Base-by-base conservation (phyloP, 2,797 vertebrate genomes). In the Sitta carolinensis region DNA sequence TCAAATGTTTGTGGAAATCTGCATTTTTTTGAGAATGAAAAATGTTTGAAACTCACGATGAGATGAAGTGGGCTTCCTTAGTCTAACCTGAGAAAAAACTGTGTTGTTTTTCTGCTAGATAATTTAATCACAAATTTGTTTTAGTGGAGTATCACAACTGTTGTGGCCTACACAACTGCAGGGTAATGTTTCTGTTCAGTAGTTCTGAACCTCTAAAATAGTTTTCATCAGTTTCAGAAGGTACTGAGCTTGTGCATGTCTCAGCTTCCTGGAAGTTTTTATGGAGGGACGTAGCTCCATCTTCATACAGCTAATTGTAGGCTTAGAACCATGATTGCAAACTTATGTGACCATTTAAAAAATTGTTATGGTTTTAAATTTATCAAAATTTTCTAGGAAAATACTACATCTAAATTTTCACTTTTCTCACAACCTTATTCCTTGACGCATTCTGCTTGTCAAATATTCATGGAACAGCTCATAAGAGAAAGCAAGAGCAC, bases 301-400 rank as follows among this genome's bases (percentile, higher is more conserved):
- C 15, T 55, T 76, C 21, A 34, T 45, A 55, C 6, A 83, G 16
- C 5, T 69, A 25, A 74, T 30, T 64, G 13, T 36, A 29, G 36
- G 22, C 5, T 73, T 73, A 51, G 10, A 21, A 40, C 18, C 10
- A 69, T 1, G 16, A 18, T 40, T 75, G 59, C 30, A 63, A 92
- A 70, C 18, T 27, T 38, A 23, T 8, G 10, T 27, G 13, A 38
- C 2, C 1, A 13, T 51, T 81, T 23, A 0, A 1, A 2, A 47
- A 67, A 13, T 12, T 48, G 9, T 40, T 48, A 36, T 61, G 1
- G 21, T 58, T 85, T 85, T 14, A 43, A 64, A 72, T 5, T 30
- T 40, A 70, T 36, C 16, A 36, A 25, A 13, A 36, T 26, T 79
- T 59, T 77, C 9, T 43, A 14, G 16, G 22, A 84, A 75, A 80